Percentiles rank a stretch among this genome's conserved stretches.
Conservation (phyloP, 2,113 vertebrate genomes). For the Nothocercus nigrocapillus region DNA sequence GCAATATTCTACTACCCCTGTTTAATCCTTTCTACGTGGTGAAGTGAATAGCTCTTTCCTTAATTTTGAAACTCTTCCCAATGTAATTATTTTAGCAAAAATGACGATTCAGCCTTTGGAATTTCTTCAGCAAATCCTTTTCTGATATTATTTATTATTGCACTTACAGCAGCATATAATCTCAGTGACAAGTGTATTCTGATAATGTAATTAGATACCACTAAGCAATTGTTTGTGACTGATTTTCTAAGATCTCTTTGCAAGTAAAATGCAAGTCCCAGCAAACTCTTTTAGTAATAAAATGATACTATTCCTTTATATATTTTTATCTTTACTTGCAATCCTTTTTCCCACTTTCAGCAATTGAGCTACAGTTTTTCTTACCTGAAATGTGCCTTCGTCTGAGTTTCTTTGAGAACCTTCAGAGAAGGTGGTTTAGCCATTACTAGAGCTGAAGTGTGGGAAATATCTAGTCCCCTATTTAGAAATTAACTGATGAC, state of each 20-base stretch:
- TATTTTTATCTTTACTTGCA: neutral
- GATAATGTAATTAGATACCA: constrained; percentile 56
- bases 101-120: constrained; percentile 67
- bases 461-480: neutral
- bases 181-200: constrained; percentile 25
- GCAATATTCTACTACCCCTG: neutral
- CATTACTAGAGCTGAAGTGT: neutral
- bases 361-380: neutral
- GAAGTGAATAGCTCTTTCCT: constrained; percentile 28
- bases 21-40: constrained; percentile 40
- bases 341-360: neutral
- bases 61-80: constrained; percentile 61
- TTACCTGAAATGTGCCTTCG: neutral
- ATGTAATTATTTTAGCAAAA: constrained; percentile 66
- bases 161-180: constrained; percentile 32
- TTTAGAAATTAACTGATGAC: neutral
- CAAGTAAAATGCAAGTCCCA: neutral
- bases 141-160: constrained; percentile 67
- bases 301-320: neutral
- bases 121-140: constrained; percentile 65
- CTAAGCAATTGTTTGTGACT: neutral
- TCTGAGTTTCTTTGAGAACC: neutral
- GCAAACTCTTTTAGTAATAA: neutral
- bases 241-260: neutral
- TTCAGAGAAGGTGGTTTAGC: neutral